phyloP scores from a whole-genome alignment of 2,888 invertebrate species.

The Autographa gamma region DNA sequence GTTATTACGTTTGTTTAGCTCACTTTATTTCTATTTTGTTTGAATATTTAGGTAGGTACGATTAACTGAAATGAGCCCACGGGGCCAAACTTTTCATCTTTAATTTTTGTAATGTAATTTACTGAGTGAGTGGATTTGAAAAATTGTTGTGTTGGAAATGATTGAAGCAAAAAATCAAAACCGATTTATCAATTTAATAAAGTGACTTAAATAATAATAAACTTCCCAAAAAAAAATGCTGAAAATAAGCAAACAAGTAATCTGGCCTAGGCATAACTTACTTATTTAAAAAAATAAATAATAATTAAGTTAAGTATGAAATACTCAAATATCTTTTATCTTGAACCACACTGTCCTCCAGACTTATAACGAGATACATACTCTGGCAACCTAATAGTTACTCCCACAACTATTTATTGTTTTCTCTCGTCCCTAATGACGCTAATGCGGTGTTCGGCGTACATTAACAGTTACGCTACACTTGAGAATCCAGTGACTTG shows the following conservation, averaged over 20 bases:
- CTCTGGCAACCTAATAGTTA: slow-evolving; percentile 55
- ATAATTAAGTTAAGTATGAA: background rate
- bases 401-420: slow-evolving; percentile 64
- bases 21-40: background rate
- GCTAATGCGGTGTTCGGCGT: slow-evolving; percentile 33
- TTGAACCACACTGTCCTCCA: slow-evolving; percentile 39
- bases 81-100: background rate
- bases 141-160: too few species aligned
- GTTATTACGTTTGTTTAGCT: background rate
- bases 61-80: background rate
- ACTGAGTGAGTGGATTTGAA: too few species aligned
- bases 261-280: too few species aligned
- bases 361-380: slow-evolving; percentile 69
- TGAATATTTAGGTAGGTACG: background rate
- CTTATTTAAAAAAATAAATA: background rate
- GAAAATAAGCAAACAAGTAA: too few species aligned
- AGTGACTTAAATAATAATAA: too few species aligned
- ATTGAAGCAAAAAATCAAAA: too few species aligned
- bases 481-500: slow-evolving; percentile 36
- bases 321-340: slow-evolving; percentile 8
- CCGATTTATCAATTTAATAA: too few species aligned
- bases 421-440: slow-evolving; percentile 55
- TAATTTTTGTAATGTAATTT: background rate
- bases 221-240: too few species aligned
- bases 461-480: slow-evolving; percentile 38